phyloP scores from a whole-genome alignment of 1,140 invertebrate species.

The Diorhabda elongata region DNA sequence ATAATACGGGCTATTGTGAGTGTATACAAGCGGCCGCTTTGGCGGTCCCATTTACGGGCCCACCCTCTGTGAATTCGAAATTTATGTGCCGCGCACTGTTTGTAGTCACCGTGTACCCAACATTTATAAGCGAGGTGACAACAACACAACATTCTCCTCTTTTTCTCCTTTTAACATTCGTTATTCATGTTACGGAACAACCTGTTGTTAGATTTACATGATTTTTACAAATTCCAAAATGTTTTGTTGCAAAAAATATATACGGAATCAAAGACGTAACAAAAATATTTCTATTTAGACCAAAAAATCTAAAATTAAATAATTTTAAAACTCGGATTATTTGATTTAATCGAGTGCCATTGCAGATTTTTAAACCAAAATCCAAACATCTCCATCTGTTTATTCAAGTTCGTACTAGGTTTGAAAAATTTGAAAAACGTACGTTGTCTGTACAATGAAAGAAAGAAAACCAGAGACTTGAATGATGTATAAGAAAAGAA shows the following conservation, averaged over 20 bases:
- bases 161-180: background rate
- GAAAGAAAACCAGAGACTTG: too few species aligned
- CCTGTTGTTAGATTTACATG: background rate
- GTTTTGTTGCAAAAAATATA: background rate
- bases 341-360: too few species aligned
- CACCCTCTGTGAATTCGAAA: constrained; percentile 16
- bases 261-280: background rate
- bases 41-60: constrained; percentile 13
- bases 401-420: too few species aligned
- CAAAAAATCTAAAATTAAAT: too few species aligned
- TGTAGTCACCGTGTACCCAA: constrained; percentile 14
- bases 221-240: background rate
- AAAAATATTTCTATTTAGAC: background rate
- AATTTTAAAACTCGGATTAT: too few species aligned
- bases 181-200: background rate
- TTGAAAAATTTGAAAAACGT: too few species aligned
- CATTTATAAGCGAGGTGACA: constrained; percentile 8
- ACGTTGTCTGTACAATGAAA: too few species aligned
- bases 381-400: too few species aligned
- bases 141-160: background rate
- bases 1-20: constrained; percentile 16
- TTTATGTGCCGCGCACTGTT: constrained; percentile 14
- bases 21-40: constrained; percentile 15
- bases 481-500: too few species aligned
- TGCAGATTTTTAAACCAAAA: too few species aligned